Percentiles rank a stretch among this genome's conserved stretches.
These are phyloP conservation scores for Calonectris borealis DNA, from an alignment of 2,113 vertebrate genomes.

Conservation along the genomic window DNA sequence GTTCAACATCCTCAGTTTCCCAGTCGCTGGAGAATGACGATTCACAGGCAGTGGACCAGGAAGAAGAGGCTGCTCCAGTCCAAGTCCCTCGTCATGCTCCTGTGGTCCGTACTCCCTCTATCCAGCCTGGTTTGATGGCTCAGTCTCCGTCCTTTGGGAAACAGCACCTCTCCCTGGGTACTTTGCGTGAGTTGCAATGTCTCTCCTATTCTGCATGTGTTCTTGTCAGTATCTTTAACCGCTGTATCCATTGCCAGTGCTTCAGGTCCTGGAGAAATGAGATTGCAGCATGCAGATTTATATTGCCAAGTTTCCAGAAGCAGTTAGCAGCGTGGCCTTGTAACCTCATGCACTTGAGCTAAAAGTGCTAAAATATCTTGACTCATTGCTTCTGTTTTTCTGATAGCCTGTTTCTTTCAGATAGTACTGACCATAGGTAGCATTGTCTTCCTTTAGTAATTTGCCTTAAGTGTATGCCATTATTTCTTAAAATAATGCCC, in stretches of 20 bases:
- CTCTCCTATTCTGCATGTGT: not conserved
- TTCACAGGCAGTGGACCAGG: slow-evolving; percentile 66
- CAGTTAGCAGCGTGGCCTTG: not conserved
- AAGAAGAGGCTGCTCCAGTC: slow-evolving; percentile 67
- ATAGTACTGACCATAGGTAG: not conserved
- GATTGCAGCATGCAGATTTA: not conserved
- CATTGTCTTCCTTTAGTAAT: not conserved
- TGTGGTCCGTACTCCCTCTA: slow-evolving; percentile 85
- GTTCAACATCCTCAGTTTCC: slow-evolving; percentile 87
- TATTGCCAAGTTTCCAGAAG: not conserved
- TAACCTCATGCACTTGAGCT: not conserved
- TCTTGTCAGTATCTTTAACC: not conserved
- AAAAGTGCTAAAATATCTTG: not conserved
- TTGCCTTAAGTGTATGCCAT: not conserved
- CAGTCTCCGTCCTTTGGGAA: slow-evolving; percentile 80
- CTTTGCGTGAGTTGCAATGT: slow-evolving; percentile 56
- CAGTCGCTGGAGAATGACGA: slow-evolving; percentile 85
- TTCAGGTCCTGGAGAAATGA: not conserved
- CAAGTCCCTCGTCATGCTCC: slow-evolving; percentile 80
- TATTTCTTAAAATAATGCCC: not conserved
- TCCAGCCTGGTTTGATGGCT: slow-evolving; percentile 83
- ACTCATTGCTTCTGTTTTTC: not conserved
- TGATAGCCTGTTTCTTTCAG: not conserved
- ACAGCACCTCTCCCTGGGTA: slow-evolving; percentile 67
- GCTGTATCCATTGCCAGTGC: not conserved